phyloP scores from a whole-genome alignment of 2,888 invertebrate genomes.

The Andrena hattorfiana region DNA sequence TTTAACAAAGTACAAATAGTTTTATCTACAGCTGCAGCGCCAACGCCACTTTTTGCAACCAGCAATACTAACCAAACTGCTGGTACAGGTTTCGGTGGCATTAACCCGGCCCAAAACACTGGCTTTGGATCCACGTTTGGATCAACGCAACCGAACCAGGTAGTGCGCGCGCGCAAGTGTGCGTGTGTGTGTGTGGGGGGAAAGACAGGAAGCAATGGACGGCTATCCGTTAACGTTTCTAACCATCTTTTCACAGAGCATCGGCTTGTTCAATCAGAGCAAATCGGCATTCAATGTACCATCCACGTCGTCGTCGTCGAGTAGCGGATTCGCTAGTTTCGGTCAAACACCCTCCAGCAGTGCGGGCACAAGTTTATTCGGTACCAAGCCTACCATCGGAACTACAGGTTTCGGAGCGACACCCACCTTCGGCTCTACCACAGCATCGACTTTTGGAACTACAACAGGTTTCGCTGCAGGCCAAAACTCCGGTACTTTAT shows the following conservation, averaged over 20 bases:
- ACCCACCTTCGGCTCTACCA: slow-evolving; percentile 76
- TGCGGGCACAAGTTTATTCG: slow-evolving; percentile 81
- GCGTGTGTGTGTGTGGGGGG: neutral
- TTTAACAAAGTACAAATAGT: slow-evolving; percentile 26
- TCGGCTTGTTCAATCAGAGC: slow-evolving; percentile 85
- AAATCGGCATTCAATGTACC: slow-evolving; percentile 83
- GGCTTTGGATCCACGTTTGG: slow-evolving; percentile 84
- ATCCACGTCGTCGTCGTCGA: slow-evolving; percentile 80
- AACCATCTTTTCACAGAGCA: slow-evolving; percentile 72
- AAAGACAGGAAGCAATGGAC: neutral
- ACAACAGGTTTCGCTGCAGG: slow-evolving; percentile 74
- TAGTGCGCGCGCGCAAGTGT: slow-evolving; percentile 47
- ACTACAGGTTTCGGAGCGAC: slow-evolving; percentile 84
- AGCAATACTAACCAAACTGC: slow-evolving; percentile 81
- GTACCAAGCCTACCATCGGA: slow-evolving; percentile 83
- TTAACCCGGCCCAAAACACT: slow-evolving; percentile 82
- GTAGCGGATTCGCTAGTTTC: slow-evolving; percentile 84
- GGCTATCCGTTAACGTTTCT: neutral
- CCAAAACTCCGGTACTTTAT: slow-evolving; percentile 82
- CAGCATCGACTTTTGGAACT: slow-evolving; percentile 77
- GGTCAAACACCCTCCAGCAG: slow-evolving; percentile 79
- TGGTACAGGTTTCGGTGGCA: slow-evolving; percentile 78
- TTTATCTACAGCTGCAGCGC: slow-evolving; percentile 78
- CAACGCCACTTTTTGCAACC: slow-evolving; percentile 81
- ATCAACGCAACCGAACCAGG: slow-evolving; percentile 81